A percentile compares a stretch with the other conserved stretches of the same genome.
phyloP scores from a whole-genome alignment of 2,888 invertebrate genomes.

The Noctua janthina region DNA sequence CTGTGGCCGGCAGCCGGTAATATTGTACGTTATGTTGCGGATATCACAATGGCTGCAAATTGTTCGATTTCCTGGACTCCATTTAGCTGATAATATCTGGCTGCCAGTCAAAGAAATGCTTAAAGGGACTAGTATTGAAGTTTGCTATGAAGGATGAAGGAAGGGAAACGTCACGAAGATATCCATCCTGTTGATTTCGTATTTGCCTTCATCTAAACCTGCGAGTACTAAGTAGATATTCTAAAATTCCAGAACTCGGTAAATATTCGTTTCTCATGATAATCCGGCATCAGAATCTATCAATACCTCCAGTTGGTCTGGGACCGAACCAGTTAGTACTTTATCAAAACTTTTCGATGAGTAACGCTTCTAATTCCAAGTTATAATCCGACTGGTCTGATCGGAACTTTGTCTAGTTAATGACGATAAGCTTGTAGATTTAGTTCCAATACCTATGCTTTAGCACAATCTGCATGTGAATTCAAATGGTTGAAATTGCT shows the following conservation, averaged over 20 bases:
- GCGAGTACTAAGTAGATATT: background rate
- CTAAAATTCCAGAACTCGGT: background rate
- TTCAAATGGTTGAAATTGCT: background rate
- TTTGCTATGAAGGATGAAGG: background rate
- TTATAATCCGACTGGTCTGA: constrained; percentile 9
- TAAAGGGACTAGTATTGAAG: background rate
- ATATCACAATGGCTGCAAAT: constrained; percentile 6
- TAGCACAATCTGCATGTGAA: background rate
- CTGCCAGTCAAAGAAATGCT: background rate
- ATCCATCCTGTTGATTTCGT: background rate
- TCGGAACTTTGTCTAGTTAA: constrained; percentile 17
- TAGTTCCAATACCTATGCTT: background rate
- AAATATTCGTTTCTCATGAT: background rate
- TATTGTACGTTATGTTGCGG: constrained; percentile 19
- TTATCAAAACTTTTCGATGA: constrained; percentile 3
- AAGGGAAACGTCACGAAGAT: background rate
- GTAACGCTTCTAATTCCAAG: constrained; percentile 14
- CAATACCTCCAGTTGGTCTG: background rate
- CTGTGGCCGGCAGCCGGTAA: background rate
- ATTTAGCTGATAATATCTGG: background rate
- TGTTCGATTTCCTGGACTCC: background rate
- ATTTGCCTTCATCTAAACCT: background rate
- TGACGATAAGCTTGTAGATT: constrained; percentile 26
- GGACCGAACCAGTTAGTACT: constrained; percentile 1
- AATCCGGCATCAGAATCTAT: background rate